Evolutionary conservation across 1,140 invertebrate species (phyloP), one percentile per base, ranked within the genome.

Genomic region (Choristoneura fumiferana): DNA sequence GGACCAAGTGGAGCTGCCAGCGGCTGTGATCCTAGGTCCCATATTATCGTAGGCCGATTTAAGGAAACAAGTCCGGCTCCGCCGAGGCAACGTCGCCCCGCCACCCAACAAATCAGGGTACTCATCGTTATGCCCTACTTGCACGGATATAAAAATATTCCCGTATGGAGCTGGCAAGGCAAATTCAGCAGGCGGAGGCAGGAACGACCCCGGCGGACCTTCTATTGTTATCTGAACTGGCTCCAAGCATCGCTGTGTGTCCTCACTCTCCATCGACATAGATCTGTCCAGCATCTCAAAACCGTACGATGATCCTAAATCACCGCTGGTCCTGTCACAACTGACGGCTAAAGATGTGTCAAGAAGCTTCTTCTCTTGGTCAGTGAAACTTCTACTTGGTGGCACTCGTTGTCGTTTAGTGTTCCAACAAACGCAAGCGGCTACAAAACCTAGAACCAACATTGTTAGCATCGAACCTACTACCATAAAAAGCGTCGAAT

Each of bases 11-110:
- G 95, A 97, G 73, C 92, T 93, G 67, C 96, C 96, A 63, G 94
- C 94, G 8, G 95, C 96, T 1, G 96, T 97, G 8, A 96, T 95
- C 64, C 96, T 91, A 37, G 95, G 94, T 0, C 96, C 96, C 93
- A 97, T 95, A 82, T 96, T 96, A 84, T 97, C 96, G 78, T 97
- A 97, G 13, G 93, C 91, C 29, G 93, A 92, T 22, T 89, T 85
- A 12, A 85, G 66, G 65, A 84, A 83, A 68, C 83, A 85, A 1
- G 85, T 83, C 14, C 74, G 75, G 69, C 78, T 85, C 40, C 82
- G 63, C 45, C 76, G 72, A 8, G 84, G 84, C 40, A 84, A 59
- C 0, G 83, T 83, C 4, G 79, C 59, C 0, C 81, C 84, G 60
- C 81, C 79, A 39, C 91, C 87, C 37, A 89, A 62, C 34, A 89